Base-by-base conservation (phyloP, 2,888 invertebrate genomes). In the Ferrisia virgata region DNA sequence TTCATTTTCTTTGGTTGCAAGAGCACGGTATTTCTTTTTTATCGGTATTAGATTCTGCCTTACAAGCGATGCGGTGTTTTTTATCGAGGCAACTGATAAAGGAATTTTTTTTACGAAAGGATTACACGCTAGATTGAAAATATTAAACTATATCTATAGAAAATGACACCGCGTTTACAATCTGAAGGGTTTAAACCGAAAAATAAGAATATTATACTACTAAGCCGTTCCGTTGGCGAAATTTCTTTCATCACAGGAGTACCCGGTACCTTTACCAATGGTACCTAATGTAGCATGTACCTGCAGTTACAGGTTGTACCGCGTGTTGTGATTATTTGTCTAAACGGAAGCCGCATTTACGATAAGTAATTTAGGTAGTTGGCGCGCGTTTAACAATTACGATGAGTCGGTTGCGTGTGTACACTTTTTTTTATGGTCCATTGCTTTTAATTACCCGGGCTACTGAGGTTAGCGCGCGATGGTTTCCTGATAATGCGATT, bases 401-500 rank as follows among this genome's bases (percentile, higher is more conserved):
- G 33, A 31, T 72, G 33, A 72, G 72, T n/a, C 3, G 9, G 58
- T 72, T 33, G 72, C 72, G 72, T 72, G 72, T 33, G 11, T 18
- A 18, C 72, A 18, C n/a, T n/a, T n/a, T n/a, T n/a, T 72, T 33
- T 72, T 18, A 72, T 33, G 72, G 72, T 72, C 72, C 72, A 72
- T 72, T 72, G 72, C n/a, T n/a, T 72, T 72, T 72, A 72, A 72
- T 72, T 72, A 72, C 33, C 72, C 36, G 15, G 72, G 13, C 72
- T 33, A 72, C 33, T 33, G 72, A 36, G 33, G 33, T 72, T 33
- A 8, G 36, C 36, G 36, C 36, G 22, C 11, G 33, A 33, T 72
- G 72, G n/a, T 33, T 72, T 72, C 36, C 72, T 72, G 33, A 31
- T 72, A 72, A 33, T 72, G 72, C 72, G 33, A 33, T 72, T 72